Evolutionary conservation across 2,888 invertebrate genomes (phyloP), one percentile per base, ranked within the genome.

Genomic region (Sesia bembeciformis): DNA sequence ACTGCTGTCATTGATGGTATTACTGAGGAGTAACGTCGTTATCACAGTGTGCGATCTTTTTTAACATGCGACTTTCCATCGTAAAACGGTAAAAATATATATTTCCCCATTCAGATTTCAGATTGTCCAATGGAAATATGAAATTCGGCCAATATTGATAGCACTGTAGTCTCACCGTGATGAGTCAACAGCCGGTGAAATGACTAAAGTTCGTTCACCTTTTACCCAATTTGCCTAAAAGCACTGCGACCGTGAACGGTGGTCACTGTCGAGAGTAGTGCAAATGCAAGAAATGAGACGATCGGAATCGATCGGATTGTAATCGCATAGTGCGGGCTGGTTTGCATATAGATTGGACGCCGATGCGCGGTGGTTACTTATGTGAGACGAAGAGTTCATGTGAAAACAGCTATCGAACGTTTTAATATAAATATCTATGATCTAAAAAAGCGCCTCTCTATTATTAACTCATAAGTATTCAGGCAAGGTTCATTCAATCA

Each of bases 171-270:
- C 70, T 72, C 68, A 72, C 56, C 70, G 23, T 2, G 64, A 69
- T 74, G 77, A 78, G 80, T 79, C 80, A 77, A 79, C 75, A 80
- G 64, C 79, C 83, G 72, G 78, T 75, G 81, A 80, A 83, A 81
- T 79, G 79, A 74, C 66, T 56, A 53, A 60, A 56, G 82, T 69
- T 74, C 76, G 59, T 76, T 82, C 70, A 84, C 81, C 83, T 83
- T 81, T 84, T 81, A 84, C 84, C 84, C 76, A 84, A 78, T 82
- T 84, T 82, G 75, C 75, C 71, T 76, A 80, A 78, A 78, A 74
- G 69, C 68, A 64, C 57, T 8, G 56, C 76, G 71, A 60, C 72
- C 70, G 66, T 65, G 66, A 67, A 68, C 64, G 60, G 70, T 66
- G 65, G 74, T 64, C 64, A 60, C 63, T 40, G 64, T 60, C 60